Evolutionary conservation across 2,797 vertebrate genomes (phyloP).

Genomic region (Spinibarbus caldwelli): DNA sequence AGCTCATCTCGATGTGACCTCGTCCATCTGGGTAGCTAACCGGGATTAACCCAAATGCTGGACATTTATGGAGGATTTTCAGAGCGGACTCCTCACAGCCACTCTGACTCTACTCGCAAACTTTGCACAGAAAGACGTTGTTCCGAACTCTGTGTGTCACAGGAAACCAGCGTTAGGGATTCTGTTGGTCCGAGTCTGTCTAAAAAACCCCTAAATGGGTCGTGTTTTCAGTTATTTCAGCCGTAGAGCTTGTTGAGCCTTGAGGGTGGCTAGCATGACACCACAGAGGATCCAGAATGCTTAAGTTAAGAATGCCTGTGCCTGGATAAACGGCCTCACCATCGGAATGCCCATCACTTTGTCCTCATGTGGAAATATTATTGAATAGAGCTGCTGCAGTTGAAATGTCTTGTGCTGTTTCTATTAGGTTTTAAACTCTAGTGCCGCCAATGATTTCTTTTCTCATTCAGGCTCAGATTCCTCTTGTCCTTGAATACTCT

Average conservation of each 20-base stretch:
- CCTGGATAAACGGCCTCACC: conserved; percentile 13
- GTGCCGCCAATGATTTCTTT: background rate
- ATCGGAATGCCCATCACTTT: conserved; percentile 17
- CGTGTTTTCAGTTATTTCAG: conserved; percentile 34
- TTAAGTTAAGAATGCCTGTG: conserved; percentile 38
- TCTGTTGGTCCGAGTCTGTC: conserved; percentile 23
- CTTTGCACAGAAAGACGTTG: conserved; percentile 57
- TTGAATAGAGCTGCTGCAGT: conserved; percentile 23
- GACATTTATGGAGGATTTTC: conserved; percentile 37
- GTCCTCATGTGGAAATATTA: background rate
- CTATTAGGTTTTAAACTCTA: conserved; percentile 10
- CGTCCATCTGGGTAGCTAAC: conserved; percentile 10
- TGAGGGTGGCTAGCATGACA: conserved; percentile 44
- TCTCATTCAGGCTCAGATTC: background rate
- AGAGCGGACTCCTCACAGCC: background rate
- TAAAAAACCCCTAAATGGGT: background rate
- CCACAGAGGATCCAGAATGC: conserved; percentile 38
- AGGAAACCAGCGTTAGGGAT: conserved; percentile 26
- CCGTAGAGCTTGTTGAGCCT: conserved; percentile 31
- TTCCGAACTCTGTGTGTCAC: conserved; percentile 5
- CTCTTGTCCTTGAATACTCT: background rate
- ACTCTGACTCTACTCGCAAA: conserved; percentile 31
- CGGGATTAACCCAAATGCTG: conserved; percentile 31
- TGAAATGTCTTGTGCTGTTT: conserved; percentile 27
- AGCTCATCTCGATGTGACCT: conserved; percentile 5